Evolutionary conservation across 2,797 vertebrate genomes (phyloP), one percentile per base, ranked within the genome.

Genomic region (Enteromius thamalakanensis): DNA sequence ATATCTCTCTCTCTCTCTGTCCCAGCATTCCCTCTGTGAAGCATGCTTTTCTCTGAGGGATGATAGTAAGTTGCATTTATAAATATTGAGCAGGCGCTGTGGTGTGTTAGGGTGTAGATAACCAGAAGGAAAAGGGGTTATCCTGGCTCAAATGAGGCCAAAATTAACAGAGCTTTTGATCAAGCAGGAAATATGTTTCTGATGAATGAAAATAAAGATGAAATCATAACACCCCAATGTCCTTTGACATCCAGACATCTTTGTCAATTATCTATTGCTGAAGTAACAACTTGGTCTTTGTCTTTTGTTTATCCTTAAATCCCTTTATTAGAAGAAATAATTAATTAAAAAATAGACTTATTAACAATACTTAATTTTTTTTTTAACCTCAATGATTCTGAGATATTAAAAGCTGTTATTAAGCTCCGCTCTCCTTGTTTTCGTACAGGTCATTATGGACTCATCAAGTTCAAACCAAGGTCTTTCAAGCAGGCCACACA

Each of bases 21-120:
- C 84, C 85, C 85, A 91, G 90, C 92, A 91, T 90, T 90, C 90
- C 91, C 75, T 81, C 90, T 89, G 85, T 87, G 86, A 83, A 87
- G 87, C 88, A 90, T 68, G 90, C 85, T 88, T 80, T 85, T 32
- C 64, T 60, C 40, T 40, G 23, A 76, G 23, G 82, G 78, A 90
- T 80, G 79, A 85, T 84, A 87, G 84, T 34, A 51, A n/a, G 34
- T 11, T 58, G 42, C 40, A 45, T 65, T 53, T 67, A 55, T 81
- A 75, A 81, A 83, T 84, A 79, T 65, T 82, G 64, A 62, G n/a
- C 32, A 58, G 55, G 64, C 70, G 26, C 6, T 26, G 32, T 14
- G 32, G 45, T 47, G 32, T 82, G 83, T 87, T 86, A 68, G 29
- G 45, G 45, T 85, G 74, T 51, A 81, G 85, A 87, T 87, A 86